These are phyloP conservation scores for Poecile atricapillus DNA, from an alignment of 2,113 vertebrate genomes.

Conservation along the genomic window DNA sequence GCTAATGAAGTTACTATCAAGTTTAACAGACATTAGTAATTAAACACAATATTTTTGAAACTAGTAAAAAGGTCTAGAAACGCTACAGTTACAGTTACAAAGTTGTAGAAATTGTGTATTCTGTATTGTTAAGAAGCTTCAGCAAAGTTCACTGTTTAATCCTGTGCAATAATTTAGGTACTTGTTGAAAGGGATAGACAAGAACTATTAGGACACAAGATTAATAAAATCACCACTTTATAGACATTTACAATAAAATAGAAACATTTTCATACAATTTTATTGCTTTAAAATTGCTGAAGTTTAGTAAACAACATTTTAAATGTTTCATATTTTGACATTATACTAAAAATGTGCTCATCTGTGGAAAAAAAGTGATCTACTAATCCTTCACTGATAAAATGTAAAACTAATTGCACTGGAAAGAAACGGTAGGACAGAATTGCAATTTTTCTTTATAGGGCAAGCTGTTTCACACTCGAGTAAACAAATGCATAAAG, in stretches of 20 bases:
- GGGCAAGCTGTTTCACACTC: not conserved
- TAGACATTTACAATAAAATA: not conserved
- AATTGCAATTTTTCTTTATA: not conserved
- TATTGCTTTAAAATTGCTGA: not conserved
- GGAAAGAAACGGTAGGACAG: not conserved
- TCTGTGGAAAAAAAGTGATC: not conserved
- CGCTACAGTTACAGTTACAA: not conserved
- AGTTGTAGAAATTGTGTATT: not conserved
- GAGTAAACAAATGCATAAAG: not conserved
- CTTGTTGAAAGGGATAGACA: not conserved
- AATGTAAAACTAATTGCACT: not conserved
- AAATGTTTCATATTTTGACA: not conserved
- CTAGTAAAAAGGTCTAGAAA: not conserved
- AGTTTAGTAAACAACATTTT: not conserved
- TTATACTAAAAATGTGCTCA: not conserved
- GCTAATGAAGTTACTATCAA: not conserved
- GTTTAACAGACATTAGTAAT: not conserved
- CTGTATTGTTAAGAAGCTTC: not conserved
- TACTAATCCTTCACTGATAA: not conserved
- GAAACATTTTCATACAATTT: not conserved
- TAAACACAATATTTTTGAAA: not conserved
- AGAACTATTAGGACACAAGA: not conserved
- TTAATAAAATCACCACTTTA: not conserved
- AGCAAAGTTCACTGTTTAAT: not conserved
- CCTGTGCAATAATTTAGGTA: not conserved